Base-by-base conservation (phyloP, 2,888 invertebrate genomes). In the Athalia rosae region DNA sequence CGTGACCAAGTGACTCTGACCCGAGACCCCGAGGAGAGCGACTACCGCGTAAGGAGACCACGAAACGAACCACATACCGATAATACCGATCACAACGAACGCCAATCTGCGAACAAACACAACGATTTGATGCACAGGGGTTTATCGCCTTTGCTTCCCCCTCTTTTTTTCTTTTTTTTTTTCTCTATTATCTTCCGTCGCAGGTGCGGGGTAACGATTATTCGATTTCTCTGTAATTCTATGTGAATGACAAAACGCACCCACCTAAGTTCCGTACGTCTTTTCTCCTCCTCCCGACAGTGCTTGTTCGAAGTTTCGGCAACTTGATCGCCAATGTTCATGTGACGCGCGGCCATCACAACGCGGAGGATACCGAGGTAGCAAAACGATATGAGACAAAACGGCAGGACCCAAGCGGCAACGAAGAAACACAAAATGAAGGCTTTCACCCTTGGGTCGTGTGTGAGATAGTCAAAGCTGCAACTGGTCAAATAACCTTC, bases 401-500 rank as follows among this genome's bases (percentile, higher is more conserved):
- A 92, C 0, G 97, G 97, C 3, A 94, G 87, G 3, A 94, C 91
- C 94, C 94, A 97, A 64, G 94, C 96, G 0, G 94, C 95, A 56
- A 94, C 92, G 88, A 95, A 96, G 87, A 95, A 95, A 4, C 93
- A 88, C 82, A 96, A 92, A 85, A 96, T 95, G 86, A 95, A 97
- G 79, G 92, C 91, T 71, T 93, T 92, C 0, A 93, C 93, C 0
- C 88, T 86, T 0, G 89, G 84, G 76, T 93, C 92, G n/a, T 93
- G 92, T 0, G 95, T 93, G 67, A 97, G 91, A 85, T 97, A 97
- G 89, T 97, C 96, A 87, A 95, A 97, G 85, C 96, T 95, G 90
- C 97, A 97, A 84, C 95, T 95, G 28, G 95, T 96, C 79, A 96
- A 92, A 86, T 93, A 96, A 2, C 96, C 96, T 88, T 97, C 97